phyloP scores from a whole-genome alignment of 2,888 invertebrate genomes.

The Cancer borealis region DNA sequence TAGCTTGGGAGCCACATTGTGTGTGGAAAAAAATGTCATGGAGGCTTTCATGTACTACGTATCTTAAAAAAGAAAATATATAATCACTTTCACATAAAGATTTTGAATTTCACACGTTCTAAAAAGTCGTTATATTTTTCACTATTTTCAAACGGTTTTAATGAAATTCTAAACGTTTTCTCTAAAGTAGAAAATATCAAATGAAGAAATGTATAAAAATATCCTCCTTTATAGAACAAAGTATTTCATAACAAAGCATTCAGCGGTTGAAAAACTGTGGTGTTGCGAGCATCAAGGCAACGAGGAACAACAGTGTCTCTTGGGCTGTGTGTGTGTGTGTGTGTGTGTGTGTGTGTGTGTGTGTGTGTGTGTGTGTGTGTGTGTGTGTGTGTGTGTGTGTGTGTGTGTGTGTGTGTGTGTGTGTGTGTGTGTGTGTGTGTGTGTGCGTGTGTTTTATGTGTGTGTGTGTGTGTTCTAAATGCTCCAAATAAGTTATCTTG shows the following conservation, averaged over 20 bases:
- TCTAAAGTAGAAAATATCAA: neutral
- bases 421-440: neutral
- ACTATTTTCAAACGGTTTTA: neutral
- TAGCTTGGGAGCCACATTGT: neutral
- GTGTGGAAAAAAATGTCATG: neutral
- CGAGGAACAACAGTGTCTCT: neutral
- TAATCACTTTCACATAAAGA: too few relatives aligned
- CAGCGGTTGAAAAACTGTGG: neutral
- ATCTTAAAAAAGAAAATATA: too few relatives aligned
- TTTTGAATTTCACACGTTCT: neutral
- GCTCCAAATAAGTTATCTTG: neutral
- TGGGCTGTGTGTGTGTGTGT: constrained; percentile 42
- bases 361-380: constrained; percentile 47
- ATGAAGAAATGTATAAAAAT: neutral
- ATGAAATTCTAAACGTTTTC: neutral
- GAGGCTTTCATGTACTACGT: too few relatives aligned
- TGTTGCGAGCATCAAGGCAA: neutral
- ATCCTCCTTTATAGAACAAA: neutral
- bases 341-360: constrained; percentile 52
- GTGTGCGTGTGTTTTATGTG: neutral
- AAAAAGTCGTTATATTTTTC: neutral
- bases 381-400: constrained; percentile 7
- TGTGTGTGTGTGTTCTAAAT: neutral
- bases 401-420: constrained; percentile 20
- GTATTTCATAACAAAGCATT: neutral